phyloP scores from a whole-genome alignment of 2,888 invertebrate species.

The Dyspetes luteomarginatus region DNA sequence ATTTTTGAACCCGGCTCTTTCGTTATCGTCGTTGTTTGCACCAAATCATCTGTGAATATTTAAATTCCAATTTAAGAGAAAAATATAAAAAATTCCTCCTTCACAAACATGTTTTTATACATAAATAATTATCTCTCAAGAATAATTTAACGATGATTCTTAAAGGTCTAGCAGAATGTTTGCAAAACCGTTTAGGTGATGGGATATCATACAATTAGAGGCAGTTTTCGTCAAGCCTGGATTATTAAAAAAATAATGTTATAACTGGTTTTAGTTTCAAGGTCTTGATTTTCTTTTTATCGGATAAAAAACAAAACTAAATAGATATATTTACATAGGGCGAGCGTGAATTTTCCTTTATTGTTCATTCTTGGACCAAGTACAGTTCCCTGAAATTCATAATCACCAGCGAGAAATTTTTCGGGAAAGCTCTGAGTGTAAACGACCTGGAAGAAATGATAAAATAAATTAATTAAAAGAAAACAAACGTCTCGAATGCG shows the following conservation, averaged over 20 bases:
- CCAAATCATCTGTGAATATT: slow-evolving; percentile 80
- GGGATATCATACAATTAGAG: no score
- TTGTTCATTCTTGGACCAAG: slow-evolving; percentile 87
- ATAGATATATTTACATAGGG: slow-evolving; percentile 85
- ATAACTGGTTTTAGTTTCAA: no score
- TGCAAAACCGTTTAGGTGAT: no score
- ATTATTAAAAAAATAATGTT: background rate
- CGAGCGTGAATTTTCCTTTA: slow-evolving; percentile 90
- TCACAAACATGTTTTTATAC: no score
- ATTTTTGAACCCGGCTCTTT: slow-evolving; percentile 84
- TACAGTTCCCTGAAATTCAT: slow-evolving; percentile 87
- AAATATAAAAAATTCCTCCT: no score
- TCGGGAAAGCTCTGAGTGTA: slow-evolving; percentile 94
- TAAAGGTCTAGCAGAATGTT: no score
- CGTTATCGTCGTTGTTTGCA: slow-evolving; percentile 88
- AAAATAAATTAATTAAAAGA: slow-evolving; percentile 18
- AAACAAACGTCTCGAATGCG: slow-evolving; percentile 9
- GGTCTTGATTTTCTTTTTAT: background rate
- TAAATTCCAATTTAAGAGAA: slow-evolving; percentile 24
- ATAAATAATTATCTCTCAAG: background rate
- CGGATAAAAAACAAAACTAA: background rate
- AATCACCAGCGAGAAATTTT: slow-evolving; percentile 89
- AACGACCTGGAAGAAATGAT: slow-evolving; percentile 83
- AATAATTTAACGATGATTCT: no score
- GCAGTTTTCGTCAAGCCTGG: no score